A percentile compares a stretch with the other conserved stretches of the same genome.
phyloP scores from a whole-genome alignment of 2,888 invertebrate species.

The Phaedon cochleariae region DNA sequence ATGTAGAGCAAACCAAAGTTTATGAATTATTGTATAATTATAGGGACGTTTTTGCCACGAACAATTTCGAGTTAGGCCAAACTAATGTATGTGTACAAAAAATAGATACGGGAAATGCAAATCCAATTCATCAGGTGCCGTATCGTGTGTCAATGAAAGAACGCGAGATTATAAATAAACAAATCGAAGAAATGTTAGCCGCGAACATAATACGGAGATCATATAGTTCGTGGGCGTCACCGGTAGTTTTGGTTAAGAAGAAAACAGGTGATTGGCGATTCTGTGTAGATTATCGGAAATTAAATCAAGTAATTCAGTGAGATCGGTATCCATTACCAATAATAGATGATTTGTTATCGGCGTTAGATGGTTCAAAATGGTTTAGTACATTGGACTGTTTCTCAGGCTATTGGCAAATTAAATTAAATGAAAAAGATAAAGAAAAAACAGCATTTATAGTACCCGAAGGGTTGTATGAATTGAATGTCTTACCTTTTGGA shows the following conservation, averaged over 20 bases:
- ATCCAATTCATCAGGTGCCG: neutral
- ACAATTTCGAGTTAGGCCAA: neutral
- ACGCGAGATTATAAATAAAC: neutral
- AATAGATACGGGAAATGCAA: neutral
- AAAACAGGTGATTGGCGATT: neutral
- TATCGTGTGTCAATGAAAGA: neutral
- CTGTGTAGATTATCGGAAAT: constrained; percentile 2
- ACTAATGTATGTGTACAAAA: neutral
- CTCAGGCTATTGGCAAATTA: neutral
- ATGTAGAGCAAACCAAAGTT: too few species aligned
- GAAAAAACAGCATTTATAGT: neutral
- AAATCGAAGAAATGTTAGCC: constrained; percentile 1
- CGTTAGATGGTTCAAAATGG: neutral
- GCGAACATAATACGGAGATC: neutral
- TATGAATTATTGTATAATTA: too few species aligned
- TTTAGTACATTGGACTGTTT: neutral
- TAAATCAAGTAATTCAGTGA: neutral
- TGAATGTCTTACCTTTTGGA: neutral
- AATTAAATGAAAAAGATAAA: neutral
- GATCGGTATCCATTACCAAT: neutral
- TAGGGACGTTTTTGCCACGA: neutral
- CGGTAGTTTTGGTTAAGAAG: neutral
- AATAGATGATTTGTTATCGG: neutral
- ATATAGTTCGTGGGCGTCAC: neutral
- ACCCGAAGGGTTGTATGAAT: neutral